Base-by-base conservation (phyloP, 2,797 vertebrate species). In the Catostomus latipinnis region DNA sequence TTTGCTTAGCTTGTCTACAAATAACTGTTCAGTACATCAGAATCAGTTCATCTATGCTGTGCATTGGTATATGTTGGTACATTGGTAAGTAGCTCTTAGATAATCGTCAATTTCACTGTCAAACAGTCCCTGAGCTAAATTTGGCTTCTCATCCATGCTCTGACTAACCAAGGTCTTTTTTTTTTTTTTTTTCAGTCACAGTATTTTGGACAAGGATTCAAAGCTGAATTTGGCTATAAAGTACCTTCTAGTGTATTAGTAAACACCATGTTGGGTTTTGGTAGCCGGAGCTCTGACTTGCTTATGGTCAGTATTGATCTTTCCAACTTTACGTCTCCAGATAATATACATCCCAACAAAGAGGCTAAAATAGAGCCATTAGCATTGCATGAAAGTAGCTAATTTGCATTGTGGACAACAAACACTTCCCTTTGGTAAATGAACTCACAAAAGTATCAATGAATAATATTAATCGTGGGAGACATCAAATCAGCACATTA, bases 401-500 rank as follows among this genome's bases (percentile, higher is more conserved):
- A 9, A 86, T 89, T 87, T 87, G 82, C 87, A 86, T 87, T 63
- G 74, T 12, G 74, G 75, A 70, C 8, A 71, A 74, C 80, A 61
- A 73, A 63, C 45, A 9, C 63, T 85, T 72, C 22, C 57, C 76
- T 84, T 80, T 81, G 60, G 75, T 81, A 66, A 79, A 71, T 58
- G 71, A 60, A 77, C 80, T 80, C 48, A 81, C 46, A 77, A 83
- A 73, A 61, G 70, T 78, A 82, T 83, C 80, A 82, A 63, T 83
- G 81, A 81, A 86, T 87, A 85, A 78, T 71, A 87, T 89, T 86
- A 79, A 81, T 84, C 76, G 43, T 46, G 48, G 72, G 78, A 81
- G 70, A 86, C 85, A 86, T 83, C 70, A 78, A 82, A 88, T 87
- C 75, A 86, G 84, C 82, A 75, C 80, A 84, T 87, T 86, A 85